Evolutionary conservation across 2,888 invertebrate genomes (phyloP).

Genomic region (Pseudoips prasinana): DNA sequence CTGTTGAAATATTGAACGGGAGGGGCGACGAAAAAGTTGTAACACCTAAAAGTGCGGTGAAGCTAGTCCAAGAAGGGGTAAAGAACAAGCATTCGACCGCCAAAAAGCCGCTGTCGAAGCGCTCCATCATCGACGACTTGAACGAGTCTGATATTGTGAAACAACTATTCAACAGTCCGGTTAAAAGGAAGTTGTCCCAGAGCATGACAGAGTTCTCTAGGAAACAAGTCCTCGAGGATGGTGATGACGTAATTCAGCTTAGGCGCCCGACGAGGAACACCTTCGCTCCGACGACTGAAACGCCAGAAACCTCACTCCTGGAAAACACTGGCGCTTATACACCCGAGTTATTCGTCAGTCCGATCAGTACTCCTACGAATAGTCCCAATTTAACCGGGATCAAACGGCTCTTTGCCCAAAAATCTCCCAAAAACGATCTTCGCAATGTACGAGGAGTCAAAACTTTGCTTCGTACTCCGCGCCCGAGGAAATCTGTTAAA

Average conservation of each 20-base stretch:
- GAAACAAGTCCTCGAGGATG: constrained; percentile 51
- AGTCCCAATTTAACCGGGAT: constrained; percentile 50
- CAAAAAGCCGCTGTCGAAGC: constrained; percentile 72
- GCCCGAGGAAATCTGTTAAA: constrained; percentile 43
- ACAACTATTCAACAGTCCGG: constrained; percentile 72
- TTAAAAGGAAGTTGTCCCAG: constrained; percentile 72
- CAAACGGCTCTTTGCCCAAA: constrained; percentile 47
- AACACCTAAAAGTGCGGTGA: constrained; percentile 64
- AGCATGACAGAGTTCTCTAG: constrained; percentile 71
- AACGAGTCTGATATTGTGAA: constrained; percentile 68
- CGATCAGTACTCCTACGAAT: constrained; percentile 47
- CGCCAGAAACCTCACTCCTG: constrained; percentile 39
- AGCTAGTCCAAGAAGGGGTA: constrained; percentile 58
- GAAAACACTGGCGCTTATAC: constrained; percentile 43
- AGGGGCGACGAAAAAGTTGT: constrained; percentile 38
- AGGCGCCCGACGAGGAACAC: constrained; percentile 42
- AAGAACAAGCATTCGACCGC: constrained; percentile 75
- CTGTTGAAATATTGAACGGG: constrained; percentile 31
- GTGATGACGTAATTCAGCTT: constrained; percentile 38
- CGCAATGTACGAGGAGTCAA: constrained; percentile 49
- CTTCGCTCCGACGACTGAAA: constrained; percentile 32
- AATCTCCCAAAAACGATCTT: constrained; percentile 50
- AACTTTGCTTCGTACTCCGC: constrained; percentile 44
- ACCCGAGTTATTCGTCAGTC: constrained; percentile 61
- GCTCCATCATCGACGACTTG: constrained; percentile 68